Evolutionary conservation across 2,797 vertebrate species (phyloP), one percentile per base, ranked within the genome.

Genomic region (Erethizon dorsatum): DNA sequence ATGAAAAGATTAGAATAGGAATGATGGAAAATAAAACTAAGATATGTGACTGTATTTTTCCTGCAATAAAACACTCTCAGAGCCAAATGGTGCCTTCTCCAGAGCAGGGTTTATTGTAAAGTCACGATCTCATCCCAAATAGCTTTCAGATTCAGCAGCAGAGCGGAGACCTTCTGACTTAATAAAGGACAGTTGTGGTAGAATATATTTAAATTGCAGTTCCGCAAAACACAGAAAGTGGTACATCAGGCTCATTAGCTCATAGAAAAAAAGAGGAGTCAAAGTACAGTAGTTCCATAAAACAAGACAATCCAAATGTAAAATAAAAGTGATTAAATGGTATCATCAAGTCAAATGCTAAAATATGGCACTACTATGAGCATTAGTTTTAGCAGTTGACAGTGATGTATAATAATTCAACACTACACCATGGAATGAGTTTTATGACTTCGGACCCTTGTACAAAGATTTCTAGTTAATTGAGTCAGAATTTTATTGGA

Each of bases 381-480:
- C 56, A 50, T 50, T 97, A 2, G 86, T 82, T 97, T 97, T 89
- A 94, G 59, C 8, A 45, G 50, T 47, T 90, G 41, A 12, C 47
- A 28, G 33, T 63, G 67, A 96, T 63, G 22, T 69, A 22, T 50
- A 47, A n/a, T 87, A 95, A 54, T 37, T 96, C 87, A 92, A 17
- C 85, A 28, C 47, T 96, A n/a, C 91, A 94, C 24, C 83, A 91
- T 69, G 26, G 47, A 96, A 93, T 59, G 45, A 59, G 82, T 97
- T 63, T 73, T 80, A 10, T 93, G 75, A 15, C 50, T 91, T 88
- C 93, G 79, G 61, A 80, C 65, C 1, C 33, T 57, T 91, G n/a
- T 57, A 28, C 18, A 97, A 97, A 78, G 69, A 95, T 88, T 98
- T 87, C 71, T 96, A 54, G 80, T 83, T 97, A 97, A 95, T 97